Evolutionary conservation across 2,888 invertebrate genomes (phyloP).

Genomic region (Euplagia quadripunctaria): DNA sequence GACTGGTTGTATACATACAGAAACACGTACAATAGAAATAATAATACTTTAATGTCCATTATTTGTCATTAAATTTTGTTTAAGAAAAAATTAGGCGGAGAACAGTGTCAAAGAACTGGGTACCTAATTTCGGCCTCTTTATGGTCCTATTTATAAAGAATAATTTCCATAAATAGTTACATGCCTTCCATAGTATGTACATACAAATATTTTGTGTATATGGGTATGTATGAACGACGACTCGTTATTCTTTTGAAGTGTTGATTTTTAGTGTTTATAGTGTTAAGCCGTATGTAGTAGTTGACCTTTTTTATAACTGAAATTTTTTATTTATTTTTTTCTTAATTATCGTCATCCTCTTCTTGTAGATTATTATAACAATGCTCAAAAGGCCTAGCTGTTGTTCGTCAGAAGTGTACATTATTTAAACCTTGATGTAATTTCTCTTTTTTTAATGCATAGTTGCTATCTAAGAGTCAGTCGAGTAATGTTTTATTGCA

Average conservation of each 20-base stretch:
- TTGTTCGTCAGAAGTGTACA: not conserved
- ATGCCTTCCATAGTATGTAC: no score
- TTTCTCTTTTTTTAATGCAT: not conserved
- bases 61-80: constrained; percentile 25
- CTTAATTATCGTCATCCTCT: no score
- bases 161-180: no score
- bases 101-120: not conserved
- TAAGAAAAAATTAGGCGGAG: not conserved
- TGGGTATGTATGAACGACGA: no score
- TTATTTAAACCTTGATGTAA: not conserved
- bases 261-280: no score
- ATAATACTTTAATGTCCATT: no score
- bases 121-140: constrained; percentile 26
- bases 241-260: no score
- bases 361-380: no score
- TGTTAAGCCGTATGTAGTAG: no score
- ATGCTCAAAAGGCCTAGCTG: not conserved
- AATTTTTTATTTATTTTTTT: no score
- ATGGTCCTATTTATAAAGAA: constrained; percentile 23
- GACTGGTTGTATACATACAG: constrained; percentile 49
- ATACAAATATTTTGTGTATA: no score
- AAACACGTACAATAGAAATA: constrained; percentile 34
- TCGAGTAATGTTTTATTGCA: constrained; percentile 5
- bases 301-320: no score
- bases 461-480: not conserved